These are phyloP conservation scores for Paratilapia polleni DNA, from an alignment of 2,113 vertebrate species.

Conservation along the genomic window DNA sequence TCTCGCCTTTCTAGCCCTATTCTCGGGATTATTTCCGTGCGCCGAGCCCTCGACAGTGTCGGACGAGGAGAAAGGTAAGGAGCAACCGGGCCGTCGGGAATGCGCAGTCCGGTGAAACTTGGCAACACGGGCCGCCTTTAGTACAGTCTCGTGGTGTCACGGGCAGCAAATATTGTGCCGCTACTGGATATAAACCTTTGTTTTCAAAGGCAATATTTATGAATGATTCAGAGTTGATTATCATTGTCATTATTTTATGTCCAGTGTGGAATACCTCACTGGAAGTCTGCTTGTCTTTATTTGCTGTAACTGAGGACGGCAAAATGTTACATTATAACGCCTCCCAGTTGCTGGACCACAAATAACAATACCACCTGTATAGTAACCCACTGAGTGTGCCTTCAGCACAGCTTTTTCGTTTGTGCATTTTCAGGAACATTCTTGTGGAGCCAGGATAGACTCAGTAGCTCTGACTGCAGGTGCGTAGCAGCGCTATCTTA, in stretches of 20 bases:
- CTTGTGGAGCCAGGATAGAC: constrained; percentile 4
- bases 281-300: constrained; percentile 24
- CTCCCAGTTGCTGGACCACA: background rate
- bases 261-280: background rate
- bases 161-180: background rate
- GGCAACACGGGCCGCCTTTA: constrained; percentile 34
- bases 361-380: constrained; percentile 1
- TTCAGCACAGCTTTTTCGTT: constrained; percentile 8
- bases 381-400: background rate
- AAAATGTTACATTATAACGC: background rate
- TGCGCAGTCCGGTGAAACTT: constrained; percentile 73
- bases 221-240: constrained; percentile 33
- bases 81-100: constrained; percentile 45
- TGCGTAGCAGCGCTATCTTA: constrained; percentile 26
- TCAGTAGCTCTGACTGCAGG: constrained; percentile 31
- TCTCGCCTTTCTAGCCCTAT: constrained; percentile 85
- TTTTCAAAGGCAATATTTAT: background rate
- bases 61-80: constrained; percentile 87
- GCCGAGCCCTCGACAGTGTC: constrained; percentile 79
- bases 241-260: background rate
- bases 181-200: background rate
- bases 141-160: constrained; percentile 11
- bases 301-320: background rate
- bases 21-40: constrained; percentile 90
- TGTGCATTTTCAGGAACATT: constrained; percentile 43